Evolutionary conservation across 1,140 invertebrate genomes (phyloP).

Genomic region (Oreohelix idahoensis): DNA sequence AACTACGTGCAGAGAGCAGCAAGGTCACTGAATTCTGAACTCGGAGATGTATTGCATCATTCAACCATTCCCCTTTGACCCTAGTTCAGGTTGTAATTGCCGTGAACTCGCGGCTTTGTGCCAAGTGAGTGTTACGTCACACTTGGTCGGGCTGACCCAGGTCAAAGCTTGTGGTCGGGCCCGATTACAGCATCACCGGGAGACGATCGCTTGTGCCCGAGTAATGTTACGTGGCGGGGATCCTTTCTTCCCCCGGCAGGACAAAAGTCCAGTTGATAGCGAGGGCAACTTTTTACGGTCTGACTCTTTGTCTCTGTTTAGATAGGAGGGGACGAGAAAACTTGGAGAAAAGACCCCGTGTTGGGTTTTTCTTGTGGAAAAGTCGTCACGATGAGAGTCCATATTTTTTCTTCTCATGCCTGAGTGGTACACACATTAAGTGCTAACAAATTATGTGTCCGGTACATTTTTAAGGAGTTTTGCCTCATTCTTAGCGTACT

Average conservation of each 20-base stretch:
- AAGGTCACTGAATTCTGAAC: background rate
- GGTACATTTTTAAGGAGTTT: too few species aligned
- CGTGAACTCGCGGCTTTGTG: background rate
- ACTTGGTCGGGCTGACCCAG: background rate
- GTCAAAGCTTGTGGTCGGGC: background rate
- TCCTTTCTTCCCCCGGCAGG: background rate
- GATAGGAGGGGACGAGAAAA: background rate
- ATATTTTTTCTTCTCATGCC: too few species aligned
- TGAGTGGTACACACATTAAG: too few species aligned
- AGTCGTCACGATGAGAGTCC: too few species aligned
- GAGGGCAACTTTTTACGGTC: background rate
- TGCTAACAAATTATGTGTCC: too few species aligned
- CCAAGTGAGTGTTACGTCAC: background rate
- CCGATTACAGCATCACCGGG: background rate
- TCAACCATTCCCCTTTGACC: background rate
- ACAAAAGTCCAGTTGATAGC: conserved; percentile 1
- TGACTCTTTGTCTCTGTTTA: background rate
- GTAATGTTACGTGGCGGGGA: background rate
- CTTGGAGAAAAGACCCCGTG: background rate
- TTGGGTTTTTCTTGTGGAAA: too few species aligned
- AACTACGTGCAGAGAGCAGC: background rate
- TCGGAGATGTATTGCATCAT: background rate
- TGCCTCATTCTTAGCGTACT: too few species aligned
- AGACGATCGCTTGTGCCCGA: background rate
- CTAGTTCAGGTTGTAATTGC: background rate